Base-by-base conservation (phyloP, 1,140 invertebrate genomes). In the Musca vetustissima region DNA sequence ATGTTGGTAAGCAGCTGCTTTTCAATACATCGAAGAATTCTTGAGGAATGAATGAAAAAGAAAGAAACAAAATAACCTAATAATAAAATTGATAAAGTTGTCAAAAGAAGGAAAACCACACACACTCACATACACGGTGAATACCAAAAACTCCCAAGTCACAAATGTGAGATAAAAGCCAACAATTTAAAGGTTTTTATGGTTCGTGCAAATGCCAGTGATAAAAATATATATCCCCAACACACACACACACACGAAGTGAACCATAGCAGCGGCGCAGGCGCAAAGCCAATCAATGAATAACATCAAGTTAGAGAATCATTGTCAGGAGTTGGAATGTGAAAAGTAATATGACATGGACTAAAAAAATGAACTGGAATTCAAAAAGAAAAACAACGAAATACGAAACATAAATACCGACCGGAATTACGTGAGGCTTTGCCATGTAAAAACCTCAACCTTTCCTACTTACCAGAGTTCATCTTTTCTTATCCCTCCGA, bases 111-210 rank as follows among this genome's bases (percentile, higher is more conserved):
- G 13, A 43, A 43, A 43, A 4, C 6, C 36, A 43, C 36, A 9
- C 36, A 43, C 36, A 43, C 36, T 43, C 36, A 11, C 36, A 8
- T 13, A 43, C n/a, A n/a, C 11, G 7, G 36, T 43, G 36, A 43
- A 13, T 6, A 43, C 36, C 36, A 43, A 57, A 57, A 57, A 57
- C 53, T 57, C 53, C 53, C 53, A 57, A 28, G 22, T 57, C 15
- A 57, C 24, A 24, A 57, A 43, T 43, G 36, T 43, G 22, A 28
- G 53, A 57, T 57, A 57, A 57, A 57, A 28, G 22, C 24, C 53
- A 57, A 57, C 53, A 57, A 57, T 57, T 57, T 57, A 57, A 57
- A 57, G 24, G 53, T 22, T 57, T 57, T 57, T 57, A 57, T 57
- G 53, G 25, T 24, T 43, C 36, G 22, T 57, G 53, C 53, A 57